A percentile compares a stretch with the other conserved stretches of the same genome.
Conservation (phyloP, 2,888 invertebrate species). For the Xestoiulus laeticollis region DNA sequence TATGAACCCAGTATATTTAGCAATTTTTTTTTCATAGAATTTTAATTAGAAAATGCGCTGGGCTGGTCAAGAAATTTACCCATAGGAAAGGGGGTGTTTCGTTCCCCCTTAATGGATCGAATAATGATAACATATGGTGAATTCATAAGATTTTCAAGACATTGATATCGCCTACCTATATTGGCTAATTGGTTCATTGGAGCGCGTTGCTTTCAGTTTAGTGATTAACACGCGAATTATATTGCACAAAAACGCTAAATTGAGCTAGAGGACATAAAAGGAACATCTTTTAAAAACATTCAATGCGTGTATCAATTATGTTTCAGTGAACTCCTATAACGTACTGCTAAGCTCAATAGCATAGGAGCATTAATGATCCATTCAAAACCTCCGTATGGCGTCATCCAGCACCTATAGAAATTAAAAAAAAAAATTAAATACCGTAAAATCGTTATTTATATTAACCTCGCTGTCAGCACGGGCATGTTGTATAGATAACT, state of each 20-base stretch:
- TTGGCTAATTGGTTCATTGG: constrained; percentile 65
- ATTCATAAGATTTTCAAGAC: background rate
- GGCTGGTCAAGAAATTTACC: too few species aligned
- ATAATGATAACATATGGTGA: too few species aligned
- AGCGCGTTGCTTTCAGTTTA: constrained; percentile 64
- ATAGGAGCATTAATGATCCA: constrained; percentile 64
- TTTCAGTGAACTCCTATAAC: constrained; percentile 30
- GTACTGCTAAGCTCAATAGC: constrained; percentile 61
- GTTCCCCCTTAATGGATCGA: too few species aligned
- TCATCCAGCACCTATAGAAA: constrained; percentile 62
- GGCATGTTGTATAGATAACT: too few species aligned
- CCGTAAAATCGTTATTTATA: background rate
- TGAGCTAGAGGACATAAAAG: constrained; percentile 58
- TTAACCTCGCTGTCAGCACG: too few species aligned
- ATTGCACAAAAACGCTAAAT: constrained; percentile 61
- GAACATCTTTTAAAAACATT: background rate
- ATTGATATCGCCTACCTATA: constrained; percentile 59
- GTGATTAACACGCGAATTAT: constrained; percentile 64
- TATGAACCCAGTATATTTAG: too few species aligned
- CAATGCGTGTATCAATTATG: background rate
- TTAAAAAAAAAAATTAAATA: constrained; percentile 18
- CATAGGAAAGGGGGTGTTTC: too few species aligned
- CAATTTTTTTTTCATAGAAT: too few species aligned
- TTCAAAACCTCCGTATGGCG: constrained; percentile 61
- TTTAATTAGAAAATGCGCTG: too few species aligned